phyloP scores from a whole-genome alignment of 2,797 vertebrate genomes.

The Percopsis omiscomaycus region DNA sequence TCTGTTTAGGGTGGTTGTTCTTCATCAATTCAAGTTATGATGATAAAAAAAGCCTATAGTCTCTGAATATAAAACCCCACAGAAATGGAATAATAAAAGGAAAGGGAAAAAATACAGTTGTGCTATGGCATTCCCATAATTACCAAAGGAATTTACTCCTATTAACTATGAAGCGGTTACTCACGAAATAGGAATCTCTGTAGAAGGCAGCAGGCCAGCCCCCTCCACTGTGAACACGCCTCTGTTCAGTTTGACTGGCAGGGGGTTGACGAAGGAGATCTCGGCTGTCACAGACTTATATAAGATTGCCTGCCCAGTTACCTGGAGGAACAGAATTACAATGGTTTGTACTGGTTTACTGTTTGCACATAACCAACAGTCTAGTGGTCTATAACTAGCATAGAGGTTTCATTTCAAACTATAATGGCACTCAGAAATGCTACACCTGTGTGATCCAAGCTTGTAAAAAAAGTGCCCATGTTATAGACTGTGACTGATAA shows the following conservation, averaged over 20 bases:
- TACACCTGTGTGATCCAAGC: too few species aligned
- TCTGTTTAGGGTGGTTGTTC: background rate
- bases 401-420: too few species aligned
- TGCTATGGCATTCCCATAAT: background rate
- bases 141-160: background rate
- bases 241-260: slow-evolving; percentile 68
- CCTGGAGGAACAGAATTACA: slow-evolving; percentile 51
- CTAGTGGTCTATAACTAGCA: too few species aligned
- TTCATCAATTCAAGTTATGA: background rate
- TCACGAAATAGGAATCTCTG: slow-evolving; percentile 68
- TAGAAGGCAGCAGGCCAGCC: slow-evolving; percentile 67
- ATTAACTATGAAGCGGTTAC: slow-evolving; percentile 35
- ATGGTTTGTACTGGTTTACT: background rate
- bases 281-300: slow-evolving; percentile 42
- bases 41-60: too few species aligned
- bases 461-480: too few species aligned
- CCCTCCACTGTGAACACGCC: slow-evolving; percentile 81
- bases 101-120: too few species aligned
- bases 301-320: slow-evolving; percentile 59
- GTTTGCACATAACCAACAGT: background rate
- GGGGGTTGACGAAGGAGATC: slow-evolving; percentile 78
- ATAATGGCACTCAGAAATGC: too few species aligned
- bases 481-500: too few species aligned
- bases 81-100: too few species aligned
- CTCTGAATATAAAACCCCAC: too few species aligned